phyloP scores from a whole-genome alignment of 2,888 invertebrate genomes.

The Scrobipalpa costella region DNA sequence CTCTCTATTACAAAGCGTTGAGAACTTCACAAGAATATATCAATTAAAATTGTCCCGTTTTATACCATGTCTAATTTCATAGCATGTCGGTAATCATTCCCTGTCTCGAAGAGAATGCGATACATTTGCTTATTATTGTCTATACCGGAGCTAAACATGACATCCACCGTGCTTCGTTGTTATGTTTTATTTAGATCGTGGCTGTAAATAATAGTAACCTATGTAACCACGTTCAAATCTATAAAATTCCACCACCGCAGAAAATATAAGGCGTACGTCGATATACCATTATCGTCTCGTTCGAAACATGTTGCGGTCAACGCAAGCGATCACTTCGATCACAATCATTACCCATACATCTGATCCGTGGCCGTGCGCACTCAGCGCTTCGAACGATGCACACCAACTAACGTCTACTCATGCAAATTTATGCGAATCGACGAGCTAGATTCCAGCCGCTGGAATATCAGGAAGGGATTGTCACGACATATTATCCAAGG shows the following conservation, averaged over 20 bases:
- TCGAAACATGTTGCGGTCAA: conserved; percentile 72
- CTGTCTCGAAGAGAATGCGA: background rate
- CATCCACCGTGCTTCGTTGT: conserved; percentile 8
- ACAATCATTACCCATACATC: conserved; percentile 66
- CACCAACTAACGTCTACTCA: conserved; percentile 51
- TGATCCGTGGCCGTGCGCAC: conserved; percentile 48
- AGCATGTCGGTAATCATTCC: conserved; percentile 31
- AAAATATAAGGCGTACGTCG: conserved; percentile 60
- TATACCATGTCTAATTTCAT: conserved; percentile 36
- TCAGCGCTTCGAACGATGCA: conserved; percentile 58
- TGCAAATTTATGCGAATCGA: conserved; percentile 53
- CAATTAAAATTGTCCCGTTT: conserved; percentile 32
- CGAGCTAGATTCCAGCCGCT: conserved; percentile 48
- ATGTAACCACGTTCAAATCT: conserved; percentile 50
- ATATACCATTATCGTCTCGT: conserved; percentile 74
- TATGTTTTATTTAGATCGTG: conserved; percentile 15
- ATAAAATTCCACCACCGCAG: conserved; percentile 59
- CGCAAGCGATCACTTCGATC: conserved; percentile 66
- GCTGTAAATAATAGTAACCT: conserved; percentile 26
- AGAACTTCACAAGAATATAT: conserved; percentile 18
- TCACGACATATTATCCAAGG: conserved; percentile 66
- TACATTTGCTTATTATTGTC: conserved; percentile 18
- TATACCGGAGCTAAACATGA: background rate
- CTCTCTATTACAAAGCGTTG: conserved; percentile 15
- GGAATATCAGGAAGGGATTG: conserved; percentile 60